Evolutionary conservation across 1,140 invertebrate genomes (phyloP).

Genomic region (Battus philenor): DNA sequence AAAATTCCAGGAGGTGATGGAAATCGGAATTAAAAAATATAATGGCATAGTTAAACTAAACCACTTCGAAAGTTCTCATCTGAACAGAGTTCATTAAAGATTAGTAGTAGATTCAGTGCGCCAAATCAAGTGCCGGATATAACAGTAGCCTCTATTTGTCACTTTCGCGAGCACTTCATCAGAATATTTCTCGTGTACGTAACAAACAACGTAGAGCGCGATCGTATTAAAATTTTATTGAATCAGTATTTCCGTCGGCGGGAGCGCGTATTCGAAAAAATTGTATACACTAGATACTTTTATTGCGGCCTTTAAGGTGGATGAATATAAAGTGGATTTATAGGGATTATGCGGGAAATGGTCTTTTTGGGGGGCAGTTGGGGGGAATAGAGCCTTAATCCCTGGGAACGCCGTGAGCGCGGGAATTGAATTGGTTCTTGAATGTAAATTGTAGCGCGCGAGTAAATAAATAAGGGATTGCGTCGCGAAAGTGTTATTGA

Average conservation of each 20-base stretch:
- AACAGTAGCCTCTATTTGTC: no score
- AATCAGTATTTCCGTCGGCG: not conserved
- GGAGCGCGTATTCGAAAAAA: conserved; percentile 27
- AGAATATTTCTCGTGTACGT: no score
- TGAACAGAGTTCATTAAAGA: no score
- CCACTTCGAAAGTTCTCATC: no score
- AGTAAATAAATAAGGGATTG: conserved; percentile 65
- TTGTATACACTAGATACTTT: conserved; percentile 53
- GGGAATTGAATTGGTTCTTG: conserved; percentile 64
- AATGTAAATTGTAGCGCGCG: conserved; percentile 65
- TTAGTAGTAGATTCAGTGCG: no score
- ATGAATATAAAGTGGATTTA: conserved; percentile 73
- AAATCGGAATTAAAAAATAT: no score
- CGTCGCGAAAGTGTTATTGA: conserved; percentile 48
- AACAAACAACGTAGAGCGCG: no score
- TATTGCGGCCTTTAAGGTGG: conserved; percentile 70
- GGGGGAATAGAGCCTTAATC: conserved; percentile 50
- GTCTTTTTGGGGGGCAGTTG: conserved; percentile 28
- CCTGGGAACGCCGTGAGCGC: conserved; percentile 49
- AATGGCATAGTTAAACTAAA: no score
- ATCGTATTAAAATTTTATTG: not conserved
- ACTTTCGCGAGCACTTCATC: no score
- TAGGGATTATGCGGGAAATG: conserved; percentile 63
- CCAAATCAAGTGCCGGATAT: no score
- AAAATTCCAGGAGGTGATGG: no score